Conservation (phyloP, 1,140 invertebrate species). For the Goniozus legneri region DNA sequence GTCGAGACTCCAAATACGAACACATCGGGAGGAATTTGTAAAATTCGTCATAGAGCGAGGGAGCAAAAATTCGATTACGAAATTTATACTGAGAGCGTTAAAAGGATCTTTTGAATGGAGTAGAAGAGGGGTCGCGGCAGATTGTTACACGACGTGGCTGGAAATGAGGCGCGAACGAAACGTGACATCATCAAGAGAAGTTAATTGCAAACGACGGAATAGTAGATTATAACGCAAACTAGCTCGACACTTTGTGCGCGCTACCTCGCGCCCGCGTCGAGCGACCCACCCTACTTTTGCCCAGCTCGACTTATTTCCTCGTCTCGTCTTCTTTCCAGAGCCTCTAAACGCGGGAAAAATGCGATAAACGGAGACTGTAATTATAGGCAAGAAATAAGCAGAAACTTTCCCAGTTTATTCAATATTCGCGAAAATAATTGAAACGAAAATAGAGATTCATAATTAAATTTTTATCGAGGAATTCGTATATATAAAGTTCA, state of each 20-base stretch:
- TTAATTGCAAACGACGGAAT: slow-evolving; percentile 46
- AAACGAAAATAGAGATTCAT: too few species aligned
- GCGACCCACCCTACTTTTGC: neutral
- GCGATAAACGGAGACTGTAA: too few species aligned
- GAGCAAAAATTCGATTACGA: slow-evolving; percentile 51
- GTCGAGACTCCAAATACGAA: slow-evolving; percentile 5
- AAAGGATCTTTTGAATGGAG: slow-evolving; percentile 32
- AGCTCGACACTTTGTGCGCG: slow-evolving; percentile 33
- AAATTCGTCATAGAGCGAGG: slow-evolving; percentile 36
- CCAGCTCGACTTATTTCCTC: neutral
- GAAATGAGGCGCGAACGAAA: slow-evolving; percentile 38
- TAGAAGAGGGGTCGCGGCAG: slow-evolving; percentile 18
- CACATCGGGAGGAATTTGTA: slow-evolving; percentile 25
- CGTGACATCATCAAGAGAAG: slow-evolving; percentile 41
- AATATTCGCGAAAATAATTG: too few species aligned
- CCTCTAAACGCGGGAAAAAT: too few species aligned
- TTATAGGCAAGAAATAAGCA: too few species aligned
- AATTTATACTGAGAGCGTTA: slow-evolving; percentile 45
- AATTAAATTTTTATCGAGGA: too few species aligned
- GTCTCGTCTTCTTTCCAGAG: slow-evolving; percentile 9
- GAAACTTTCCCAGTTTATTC: too few species aligned
- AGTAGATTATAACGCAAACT: slow-evolving; percentile 42
- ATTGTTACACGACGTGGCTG: slow-evolving; percentile 34
- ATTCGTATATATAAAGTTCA: too few species aligned
- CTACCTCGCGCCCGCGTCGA: slow-evolving; percentile 10